A percentile compares a stretch with the other conserved stretches of the same genome.
Evolutionary conservation across 1,140 invertebrate species (phyloP).

Genomic region (Drosophila virilis): DNA sequence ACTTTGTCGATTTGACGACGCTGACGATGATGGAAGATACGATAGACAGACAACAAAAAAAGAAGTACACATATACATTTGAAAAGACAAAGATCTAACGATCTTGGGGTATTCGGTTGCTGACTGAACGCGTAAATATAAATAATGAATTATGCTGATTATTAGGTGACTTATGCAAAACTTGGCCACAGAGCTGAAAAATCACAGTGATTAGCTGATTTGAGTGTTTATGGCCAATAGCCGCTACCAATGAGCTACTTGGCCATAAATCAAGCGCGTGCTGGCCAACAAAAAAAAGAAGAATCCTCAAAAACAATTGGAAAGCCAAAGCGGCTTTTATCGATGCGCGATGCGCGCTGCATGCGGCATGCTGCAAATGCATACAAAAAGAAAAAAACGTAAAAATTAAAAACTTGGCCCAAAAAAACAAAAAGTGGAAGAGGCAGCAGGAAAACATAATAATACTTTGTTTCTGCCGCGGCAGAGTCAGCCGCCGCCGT

Average conservation of each 20-base stretch:
- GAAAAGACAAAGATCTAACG: conserved; percentile 64
- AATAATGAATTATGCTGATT: conserved; percentile 81
- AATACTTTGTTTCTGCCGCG: conserved; percentile 44
- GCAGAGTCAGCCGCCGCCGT: background rate
- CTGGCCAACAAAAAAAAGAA: conserved; percentile 21
- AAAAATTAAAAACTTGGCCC: conserved; percentile 19
- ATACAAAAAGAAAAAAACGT: conserved; percentile 20
- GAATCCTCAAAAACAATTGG: conserved; percentile 7
- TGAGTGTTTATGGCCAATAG: conserved; percentile 46
- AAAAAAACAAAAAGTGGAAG: conserved; percentile 7
- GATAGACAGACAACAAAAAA: background rate
- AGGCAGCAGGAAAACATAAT: conserved; percentile 25
- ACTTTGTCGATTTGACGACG: conserved; percentile 66
- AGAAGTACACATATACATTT: background rate
- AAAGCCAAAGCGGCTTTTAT: conserved; percentile 16
- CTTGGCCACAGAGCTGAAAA: conserved; percentile 55
- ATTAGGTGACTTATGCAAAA: conserved; percentile 78
- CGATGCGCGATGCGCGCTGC: conserved; percentile 7
- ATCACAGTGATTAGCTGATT: conserved; percentile 72
- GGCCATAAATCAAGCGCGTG: conserved; percentile 56
- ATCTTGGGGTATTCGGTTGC: conserved; percentile 26
- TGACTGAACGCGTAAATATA: conserved; percentile 45
- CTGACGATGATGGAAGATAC: conserved; percentile 50
- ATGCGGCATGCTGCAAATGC: conserved; percentile 11
- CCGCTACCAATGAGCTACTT: conserved; percentile 45